These are phyloP conservation scores for Hofmannophila pseudospretella DNA, from an alignment of 2,888 invertebrate species.

Conservation along the genomic window DNA sequence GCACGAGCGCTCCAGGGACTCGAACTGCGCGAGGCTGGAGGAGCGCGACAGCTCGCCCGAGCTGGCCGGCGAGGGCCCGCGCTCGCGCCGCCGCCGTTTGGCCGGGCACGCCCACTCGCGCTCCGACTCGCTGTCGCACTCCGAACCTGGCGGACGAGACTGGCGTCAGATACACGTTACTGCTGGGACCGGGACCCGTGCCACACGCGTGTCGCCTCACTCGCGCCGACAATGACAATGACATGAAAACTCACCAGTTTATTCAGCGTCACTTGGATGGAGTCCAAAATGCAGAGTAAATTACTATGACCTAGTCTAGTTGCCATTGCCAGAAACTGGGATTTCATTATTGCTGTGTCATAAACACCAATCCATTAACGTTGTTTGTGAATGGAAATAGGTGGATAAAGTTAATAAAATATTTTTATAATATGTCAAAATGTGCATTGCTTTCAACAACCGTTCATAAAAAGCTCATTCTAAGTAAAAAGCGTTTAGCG, in stretches of 20 bases:
- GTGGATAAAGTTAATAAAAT: too few relatives aligned
- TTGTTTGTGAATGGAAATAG: too few relatives aligned
- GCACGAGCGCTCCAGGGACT: slow-evolving; percentile 83
- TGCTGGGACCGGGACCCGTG: background rate
- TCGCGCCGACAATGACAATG: slow-evolving; percentile 65
- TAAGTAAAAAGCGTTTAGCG: slow-evolving; percentile 11
- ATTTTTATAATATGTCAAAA: too few relatives aligned
- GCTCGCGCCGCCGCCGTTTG: slow-evolving; percentile 83
- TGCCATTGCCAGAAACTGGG: slow-evolving; percentile 20
- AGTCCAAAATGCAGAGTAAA: slow-evolving; percentile 42
- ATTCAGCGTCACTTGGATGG: slow-evolving; percentile 42
- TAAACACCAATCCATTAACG: background rate
- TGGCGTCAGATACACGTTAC: slow-evolving; percentile 23
- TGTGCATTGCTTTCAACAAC: background rate
- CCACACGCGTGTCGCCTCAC: slow-evolving; percentile 27
- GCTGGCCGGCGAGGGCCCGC: slow-evolving; percentile 60
- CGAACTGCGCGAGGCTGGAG: slow-evolving; percentile 90
- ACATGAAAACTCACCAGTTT: slow-evolving; percentile 49
- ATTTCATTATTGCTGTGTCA: background rate
- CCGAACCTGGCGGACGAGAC: slow-evolving; percentile 52
- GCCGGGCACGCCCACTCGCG: slow-evolving; percentile 86
- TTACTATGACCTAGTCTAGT: slow-evolving; percentile 18
- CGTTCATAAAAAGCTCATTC: background rate
- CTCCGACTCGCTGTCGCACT: slow-evolving; percentile 83
- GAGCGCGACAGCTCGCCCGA: slow-evolving; percentile 84